phyloP scores from a whole-genome alignment of 2,113 vertebrate genomes.

The Clarias gariepinus region DNA sequence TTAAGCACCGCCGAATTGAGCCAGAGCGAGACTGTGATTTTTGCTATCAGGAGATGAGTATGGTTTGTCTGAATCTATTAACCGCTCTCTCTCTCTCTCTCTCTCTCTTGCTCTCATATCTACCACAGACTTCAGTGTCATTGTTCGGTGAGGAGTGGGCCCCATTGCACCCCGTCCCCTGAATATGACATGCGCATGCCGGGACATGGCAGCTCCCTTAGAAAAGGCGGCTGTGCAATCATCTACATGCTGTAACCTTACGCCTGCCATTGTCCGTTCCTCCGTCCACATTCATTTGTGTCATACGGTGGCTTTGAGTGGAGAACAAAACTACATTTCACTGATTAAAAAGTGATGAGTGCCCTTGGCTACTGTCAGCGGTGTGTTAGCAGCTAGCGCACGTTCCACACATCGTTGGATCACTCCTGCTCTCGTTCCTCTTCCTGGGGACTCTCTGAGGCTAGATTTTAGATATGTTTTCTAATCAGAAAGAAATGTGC shows the following conservation, averaged over 20 bases:
- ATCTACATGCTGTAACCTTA: slow-evolving; percentile 79
- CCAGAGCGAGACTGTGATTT: slow-evolving; percentile 35
- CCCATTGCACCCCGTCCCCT: slow-evolving; percentile 65
- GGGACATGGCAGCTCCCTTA: slow-evolving; percentile 77
- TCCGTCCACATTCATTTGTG: slow-evolving; percentile 76
- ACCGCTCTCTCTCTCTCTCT: slow-evolving; percentile 6
- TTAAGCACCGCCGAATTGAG: slow-evolving; percentile 38
- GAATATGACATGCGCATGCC: slow-evolving; percentile 71
- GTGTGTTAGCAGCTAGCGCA: slow-evolving; percentile 59
- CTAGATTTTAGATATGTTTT: background rate
- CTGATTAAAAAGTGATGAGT: slow-evolving; percentile 77
- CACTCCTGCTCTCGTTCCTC: background rate
- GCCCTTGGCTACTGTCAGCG: slow-evolving; percentile 69
- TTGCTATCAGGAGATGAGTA: slow-evolving; percentile 43
- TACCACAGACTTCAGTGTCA: slow-evolving; percentile 50
- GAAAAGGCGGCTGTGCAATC: slow-evolving; percentile 72
- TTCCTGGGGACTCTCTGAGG: slow-evolving; percentile 3
- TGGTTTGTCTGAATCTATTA: slow-evolving; percentile 57
- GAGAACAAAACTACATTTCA: slow-evolving; percentile 71
- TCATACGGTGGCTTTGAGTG: slow-evolving; percentile 73
- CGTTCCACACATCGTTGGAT: background rate
- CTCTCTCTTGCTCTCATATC: slow-evolving; percentile 10
- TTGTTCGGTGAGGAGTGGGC: slow-evolving; percentile 60
- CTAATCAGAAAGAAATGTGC: background rate
- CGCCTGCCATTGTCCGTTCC: slow-evolving; percentile 75